Evolutionary conservation across 2,797 vertebrate species (phyloP), one percentile per base, ranked within the genome.

Genomic region (Thunnus albacares): DNA sequence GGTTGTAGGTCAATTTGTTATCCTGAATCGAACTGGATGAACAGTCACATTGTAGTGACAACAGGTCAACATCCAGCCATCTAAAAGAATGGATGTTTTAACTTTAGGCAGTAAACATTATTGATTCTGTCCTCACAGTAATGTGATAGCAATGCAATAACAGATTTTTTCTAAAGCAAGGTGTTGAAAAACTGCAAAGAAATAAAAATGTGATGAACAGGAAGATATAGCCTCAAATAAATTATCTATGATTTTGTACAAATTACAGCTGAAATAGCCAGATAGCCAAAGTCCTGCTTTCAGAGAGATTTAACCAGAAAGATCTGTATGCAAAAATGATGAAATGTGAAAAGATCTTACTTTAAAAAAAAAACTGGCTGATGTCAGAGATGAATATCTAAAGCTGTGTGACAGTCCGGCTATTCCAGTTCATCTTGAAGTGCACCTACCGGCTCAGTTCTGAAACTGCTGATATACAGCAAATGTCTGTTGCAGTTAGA

Each of bases 401-500:
- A 35, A 75, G 65, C 30, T 57, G 18, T 72, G 45, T 43, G 57
- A 74, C 77, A 61, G 41, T 70, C 76, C 49, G 51, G 20, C 33
- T 15, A 3, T 26, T 57, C 0, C 15, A 7, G 1, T 74, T 74
- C 52, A 63, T 67, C 60, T 33, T 60, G 22, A 71, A 52, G 47
- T 51, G 22, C 58, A 59, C 56, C 51, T 49, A 18, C 38, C 1
- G 79, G 45, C 60, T 56, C 35, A n/a, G 56, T 22, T 84, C 6
- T 61, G 47, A 77, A 61, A 75, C 59, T 70, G 78, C 68, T 62
- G 71, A 73, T 45, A 74, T 70, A 0, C 62, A 17, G 63, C 60
- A 22, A 33, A 65, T 1, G 85, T 75, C 86, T 18, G 79, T 12
- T 26, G 62, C 55, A n/a, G 18, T 89, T 73, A 78, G 47, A 68